phyloP scores from a whole-genome alignment of 2,797 vertebrate genomes.

The Odontamblyopus lacepedii region DNA sequence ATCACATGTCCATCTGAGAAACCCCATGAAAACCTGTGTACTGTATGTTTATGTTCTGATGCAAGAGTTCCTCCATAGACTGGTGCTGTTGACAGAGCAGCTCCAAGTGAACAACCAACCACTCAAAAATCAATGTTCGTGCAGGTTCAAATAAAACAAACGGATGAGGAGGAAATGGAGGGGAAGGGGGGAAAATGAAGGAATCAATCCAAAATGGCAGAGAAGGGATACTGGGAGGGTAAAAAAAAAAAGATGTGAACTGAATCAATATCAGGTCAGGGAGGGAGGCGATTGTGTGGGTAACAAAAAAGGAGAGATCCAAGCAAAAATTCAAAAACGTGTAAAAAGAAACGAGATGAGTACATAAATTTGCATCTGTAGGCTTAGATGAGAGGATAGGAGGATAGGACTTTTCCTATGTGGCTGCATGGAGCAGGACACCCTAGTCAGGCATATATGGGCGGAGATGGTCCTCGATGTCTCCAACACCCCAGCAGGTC shows the following conservation, averaged over 20 bases:
- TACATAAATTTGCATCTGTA: slow-evolving; percentile 89
- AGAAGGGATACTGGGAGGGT: slow-evolving; percentile 43
- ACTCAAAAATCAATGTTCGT: slow-evolving; percentile 83
- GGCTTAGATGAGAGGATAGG: slow-evolving; percentile 66
- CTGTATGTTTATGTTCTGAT: slow-evolving; percentile 72
- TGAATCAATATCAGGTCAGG: slow-evolving; percentile 66
- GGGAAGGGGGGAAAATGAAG: slow-evolving; percentile 32
- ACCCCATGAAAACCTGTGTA: slow-evolving; percentile 71
- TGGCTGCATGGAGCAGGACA: slow-evolving; percentile 79
- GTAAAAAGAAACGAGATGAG: slow-evolving; percentile 85
- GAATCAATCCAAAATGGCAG: slow-evolving; percentile 68
- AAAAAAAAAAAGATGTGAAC: slow-evolving; percentile 62
- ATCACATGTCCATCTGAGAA: slow-evolving; percentile 72
- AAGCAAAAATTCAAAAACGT: slow-evolving; percentile 95
- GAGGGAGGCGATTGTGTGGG: slow-evolving; percentile 51
- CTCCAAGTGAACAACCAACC: slow-evolving; percentile 82
- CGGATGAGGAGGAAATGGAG: slow-evolving; percentile 64
- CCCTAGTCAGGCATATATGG: slow-evolving; percentile 98
- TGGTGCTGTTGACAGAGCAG: slow-evolving; percentile 76
- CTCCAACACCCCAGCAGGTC: slow-evolving; percentile 98
- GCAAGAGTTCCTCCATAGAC: slow-evolving; percentile 82
- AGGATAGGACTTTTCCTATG: slow-evolving; percentile 79
- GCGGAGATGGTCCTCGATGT: slow-evolving; percentile 97
- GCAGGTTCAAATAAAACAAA: slow-evolving; percentile 81
- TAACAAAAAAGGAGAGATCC: slow-evolving; percentile 83